These are phyloP conservation scores for Micrasema minimum DNA, from an alignment of 1,140 invertebrate species.

Conservation along the genomic window DNA sequence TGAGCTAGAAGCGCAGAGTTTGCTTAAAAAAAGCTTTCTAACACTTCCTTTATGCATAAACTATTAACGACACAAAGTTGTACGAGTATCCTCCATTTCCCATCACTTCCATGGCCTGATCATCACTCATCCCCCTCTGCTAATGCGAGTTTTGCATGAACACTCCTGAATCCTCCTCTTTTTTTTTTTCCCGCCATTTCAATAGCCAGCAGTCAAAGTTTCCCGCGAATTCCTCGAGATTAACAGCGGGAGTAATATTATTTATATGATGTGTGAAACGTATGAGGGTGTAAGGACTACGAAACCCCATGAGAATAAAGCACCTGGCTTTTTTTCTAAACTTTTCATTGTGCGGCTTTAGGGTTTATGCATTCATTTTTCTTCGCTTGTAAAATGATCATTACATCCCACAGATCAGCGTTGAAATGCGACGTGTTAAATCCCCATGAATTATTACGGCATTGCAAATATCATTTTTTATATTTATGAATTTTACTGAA, in stretches of 20 bases:
- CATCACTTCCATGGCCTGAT: conserved; percentile 34
- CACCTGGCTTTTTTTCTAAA: conserved; percentile 9
- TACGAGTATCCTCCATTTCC: background rate
- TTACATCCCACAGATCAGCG: background rate
- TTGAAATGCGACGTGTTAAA: background rate
- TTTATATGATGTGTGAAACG: background rate
- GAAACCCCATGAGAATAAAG: background rate
- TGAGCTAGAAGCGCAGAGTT: too few relatives aligned
- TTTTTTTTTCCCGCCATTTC: conserved; percentile 15
- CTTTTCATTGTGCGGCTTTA: conserved; percentile 16
- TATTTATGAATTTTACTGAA: too few relatives aligned
- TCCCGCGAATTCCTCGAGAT: background rate
- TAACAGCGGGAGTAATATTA: background rate
- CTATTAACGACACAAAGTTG: conserved; percentile 2
- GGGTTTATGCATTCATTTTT: conserved; percentile 4
- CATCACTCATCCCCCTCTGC: conserved; percentile 46
- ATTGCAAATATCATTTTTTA: too few relatives aligned
- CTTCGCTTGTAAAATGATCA: conserved; percentile 20
- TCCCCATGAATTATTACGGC: too few relatives aligned
- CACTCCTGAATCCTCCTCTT: conserved; percentile 8
- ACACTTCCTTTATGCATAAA: background rate
- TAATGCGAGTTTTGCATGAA: conserved; percentile 53
- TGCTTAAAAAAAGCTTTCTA: too few relatives aligned
- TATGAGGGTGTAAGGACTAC: background rate
- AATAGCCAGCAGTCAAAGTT: conserved; percentile 11